A percentile compares a stretch with the other conserved stretches of the same genome.
Evolutionary conservation across 37 sponge, comb jelly and placozoan genomes (phyloP).

Genomic region (Geodia barretti): DNA sequence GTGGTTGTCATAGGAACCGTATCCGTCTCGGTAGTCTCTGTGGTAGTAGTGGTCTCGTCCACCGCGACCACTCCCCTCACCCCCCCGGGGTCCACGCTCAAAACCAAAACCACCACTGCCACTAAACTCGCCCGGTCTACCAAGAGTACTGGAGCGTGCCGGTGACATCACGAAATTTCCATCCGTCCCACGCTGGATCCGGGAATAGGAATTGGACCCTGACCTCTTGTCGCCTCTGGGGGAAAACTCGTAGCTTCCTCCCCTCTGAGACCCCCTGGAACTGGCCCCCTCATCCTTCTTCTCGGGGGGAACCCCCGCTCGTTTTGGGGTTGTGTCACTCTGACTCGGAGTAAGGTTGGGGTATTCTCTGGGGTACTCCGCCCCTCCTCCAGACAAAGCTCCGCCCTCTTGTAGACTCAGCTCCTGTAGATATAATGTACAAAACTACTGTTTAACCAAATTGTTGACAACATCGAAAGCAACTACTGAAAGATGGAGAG

Average conservation of each 20-base stretch:
- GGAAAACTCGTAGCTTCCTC: not conserved
- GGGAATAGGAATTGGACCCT: conserved; percentile 1
- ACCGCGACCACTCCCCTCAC: not conserved
- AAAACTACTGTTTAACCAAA: too few relatives aligned
- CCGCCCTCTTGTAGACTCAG: not conserved
- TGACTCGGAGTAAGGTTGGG: not conserved
- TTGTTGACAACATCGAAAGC: too few relatives aligned
- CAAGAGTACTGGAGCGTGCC: not conserved
- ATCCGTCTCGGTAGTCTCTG: not conserved
- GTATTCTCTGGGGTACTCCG: not conserved
- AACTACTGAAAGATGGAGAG: not conserved
- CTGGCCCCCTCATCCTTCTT: not conserved
- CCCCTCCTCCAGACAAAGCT: not conserved
- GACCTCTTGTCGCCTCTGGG: conserved; percentile 1
- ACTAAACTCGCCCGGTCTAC: not conserved
- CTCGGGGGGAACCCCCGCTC: not conserved
- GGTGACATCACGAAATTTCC: not conserved
- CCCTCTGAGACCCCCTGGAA: conserved; percentile 8
- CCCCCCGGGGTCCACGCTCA: too few relatives aligned
- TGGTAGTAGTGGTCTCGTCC: conserved; percentile 4
- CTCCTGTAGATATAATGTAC: not conserved
- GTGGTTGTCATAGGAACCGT: conserved; percentile 5
- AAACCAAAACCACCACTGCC: too few relatives aligned
- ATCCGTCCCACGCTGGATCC: not conserved
- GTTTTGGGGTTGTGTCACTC: not conserved